Percentiles rank a stretch among this genome's conserved stretches.
Conservation (phyloP, 2,113 vertebrate species). For the Girardinichthys multiradiatus region DNA sequence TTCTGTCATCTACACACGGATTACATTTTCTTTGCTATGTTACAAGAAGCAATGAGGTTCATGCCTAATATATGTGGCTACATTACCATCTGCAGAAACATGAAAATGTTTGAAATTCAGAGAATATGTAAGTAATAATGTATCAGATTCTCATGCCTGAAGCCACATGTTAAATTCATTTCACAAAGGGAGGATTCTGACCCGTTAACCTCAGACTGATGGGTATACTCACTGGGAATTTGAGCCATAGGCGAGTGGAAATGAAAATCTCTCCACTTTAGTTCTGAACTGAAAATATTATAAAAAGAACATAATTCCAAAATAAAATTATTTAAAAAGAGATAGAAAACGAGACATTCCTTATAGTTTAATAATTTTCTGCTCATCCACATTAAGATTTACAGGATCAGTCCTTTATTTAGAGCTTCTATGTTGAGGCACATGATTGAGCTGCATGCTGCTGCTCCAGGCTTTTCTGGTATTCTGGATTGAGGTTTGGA, state of each 20-base stretch:
- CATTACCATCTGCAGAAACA: not conserved
- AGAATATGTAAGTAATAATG: not conserved
- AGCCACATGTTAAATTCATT: constrained; percentile 12
- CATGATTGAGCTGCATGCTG: constrained; percentile 22
- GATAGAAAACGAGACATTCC: not conserved
- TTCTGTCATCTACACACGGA: not conserved
- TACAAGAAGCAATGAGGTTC: not conserved
- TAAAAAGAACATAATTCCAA: not conserved
- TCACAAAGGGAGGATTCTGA: constrained; percentile 6
- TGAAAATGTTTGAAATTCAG: not conserved
- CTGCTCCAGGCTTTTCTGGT: constrained; percentile 28
- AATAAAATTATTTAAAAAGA: constrained; percentile 33
- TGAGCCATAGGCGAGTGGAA: constrained; percentile 1
- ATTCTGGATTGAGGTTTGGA: constrained; percentile 34
- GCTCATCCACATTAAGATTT: constrained; percentile 13
- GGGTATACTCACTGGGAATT: constrained; percentile 5
- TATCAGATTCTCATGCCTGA: constrained; percentile 18
- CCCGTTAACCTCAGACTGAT: constrained; percentile 26
- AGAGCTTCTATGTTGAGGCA: not conserved
- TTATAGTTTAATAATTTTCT: constrained; percentile 29
- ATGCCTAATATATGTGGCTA: not conserved
- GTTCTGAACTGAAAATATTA: constrained; percentile 26
- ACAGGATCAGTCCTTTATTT: constrained; percentile 34
- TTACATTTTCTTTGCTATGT: not conserved
- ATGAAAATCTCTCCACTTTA: constrained; percentile 24